Percentiles rank a stretch among this genome's conserved stretches.
phyloP scores from a whole-genome alignment of 2,797 vertebrate genomes.

The Aselliscus stoliczkanus region DNA sequence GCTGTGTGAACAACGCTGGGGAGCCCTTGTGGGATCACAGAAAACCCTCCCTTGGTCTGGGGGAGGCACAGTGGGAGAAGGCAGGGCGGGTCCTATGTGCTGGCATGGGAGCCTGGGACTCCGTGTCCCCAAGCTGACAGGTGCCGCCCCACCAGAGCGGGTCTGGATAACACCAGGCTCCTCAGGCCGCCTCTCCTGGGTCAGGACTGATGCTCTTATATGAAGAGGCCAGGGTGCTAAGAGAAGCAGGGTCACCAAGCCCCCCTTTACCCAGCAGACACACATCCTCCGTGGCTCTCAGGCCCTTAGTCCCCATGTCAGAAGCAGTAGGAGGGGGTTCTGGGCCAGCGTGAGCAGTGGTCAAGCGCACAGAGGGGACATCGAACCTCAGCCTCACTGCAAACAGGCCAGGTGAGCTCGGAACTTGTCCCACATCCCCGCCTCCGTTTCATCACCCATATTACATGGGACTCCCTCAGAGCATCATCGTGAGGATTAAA shows the following conservation, averaged over 20 bases:
- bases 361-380: background rate
- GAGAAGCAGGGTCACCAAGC: background rate
- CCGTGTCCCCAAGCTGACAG: background rate
- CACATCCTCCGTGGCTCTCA: background rate
- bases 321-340: background rate
- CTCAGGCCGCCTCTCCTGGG: accelerated
- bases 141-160: accelerated
- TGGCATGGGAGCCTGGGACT: background rate
- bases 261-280: background rate
- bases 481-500: background rate
- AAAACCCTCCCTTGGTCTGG: background rate
- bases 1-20: slow-evolving; percentile 7
- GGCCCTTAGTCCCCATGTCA: background rate
- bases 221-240: background rate
- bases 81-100: background rate
- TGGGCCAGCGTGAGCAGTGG: background rate
- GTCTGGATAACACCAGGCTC: background rate
- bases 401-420: background rate
- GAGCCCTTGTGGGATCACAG: background rate
- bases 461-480: background rate
- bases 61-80: background rate
- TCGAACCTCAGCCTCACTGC: background rate
- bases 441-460: accelerated
- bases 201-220: background rate
- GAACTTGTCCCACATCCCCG: background rate